phyloP scores from a whole-genome alignment of 2,797 vertebrate genomes.

The Myotis daubentonii region DNA sequence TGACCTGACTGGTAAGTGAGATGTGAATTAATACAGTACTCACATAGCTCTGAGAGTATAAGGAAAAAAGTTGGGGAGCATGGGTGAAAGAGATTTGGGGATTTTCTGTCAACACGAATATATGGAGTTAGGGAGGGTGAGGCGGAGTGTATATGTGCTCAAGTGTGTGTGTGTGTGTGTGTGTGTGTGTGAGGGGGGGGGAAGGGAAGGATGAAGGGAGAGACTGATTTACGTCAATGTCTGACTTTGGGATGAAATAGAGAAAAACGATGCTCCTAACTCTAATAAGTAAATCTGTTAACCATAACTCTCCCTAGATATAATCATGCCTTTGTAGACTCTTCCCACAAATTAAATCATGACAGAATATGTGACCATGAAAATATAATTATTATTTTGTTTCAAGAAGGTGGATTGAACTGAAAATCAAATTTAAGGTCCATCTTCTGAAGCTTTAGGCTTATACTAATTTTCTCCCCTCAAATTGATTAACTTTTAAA shows the following conservation, averaged over 20 bases:
- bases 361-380: neutral
- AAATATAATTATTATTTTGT: neutral
- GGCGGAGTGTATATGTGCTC: neutral
- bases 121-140: neutral
- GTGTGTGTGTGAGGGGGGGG: neutral
- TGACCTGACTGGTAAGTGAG: neutral
- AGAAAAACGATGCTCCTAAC: neutral
- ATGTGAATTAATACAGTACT: neutral
- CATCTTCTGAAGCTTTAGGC: constrained; percentile 4
- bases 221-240: neutral
- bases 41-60: neutral
- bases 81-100: neutral
- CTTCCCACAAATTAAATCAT: neutral
- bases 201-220: neutral
- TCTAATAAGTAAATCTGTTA: neutral
- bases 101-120: neutral
- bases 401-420: constrained; percentile 28
- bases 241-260: neutral
- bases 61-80: neutral
- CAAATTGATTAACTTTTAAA: constrained; percentile 40
- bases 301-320: neutral
- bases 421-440: neutral
- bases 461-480: neutral
- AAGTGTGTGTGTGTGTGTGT: neutral
- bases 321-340: neutral